Evolutionary conservation across 2,113 vertebrate species (phyloP).

Genomic region (Myrmecophaga tridactyla): DNA sequence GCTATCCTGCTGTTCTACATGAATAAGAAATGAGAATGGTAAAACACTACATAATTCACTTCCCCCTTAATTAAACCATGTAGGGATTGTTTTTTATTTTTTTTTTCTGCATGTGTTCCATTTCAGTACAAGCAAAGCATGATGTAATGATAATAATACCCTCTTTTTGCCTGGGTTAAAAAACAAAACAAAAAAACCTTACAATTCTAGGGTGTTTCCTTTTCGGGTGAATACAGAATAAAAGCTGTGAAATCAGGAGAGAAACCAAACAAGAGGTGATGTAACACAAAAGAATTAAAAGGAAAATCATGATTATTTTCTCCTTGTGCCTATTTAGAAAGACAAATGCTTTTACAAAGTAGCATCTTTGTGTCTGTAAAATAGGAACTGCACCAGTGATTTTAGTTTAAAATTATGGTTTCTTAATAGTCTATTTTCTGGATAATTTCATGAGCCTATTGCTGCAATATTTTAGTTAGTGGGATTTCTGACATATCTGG

Average conservation of each 20-base stretch:
- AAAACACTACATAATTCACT: constrained; percentile 79
- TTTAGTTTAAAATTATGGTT: constrained; percentile 26
- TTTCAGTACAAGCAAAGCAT: constrained; percentile 78
- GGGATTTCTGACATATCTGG: not conserved
- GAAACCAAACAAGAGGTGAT: constrained; percentile 52
- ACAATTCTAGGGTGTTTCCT: constrained; percentile 59
- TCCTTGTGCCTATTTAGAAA: constrained; percentile 17
- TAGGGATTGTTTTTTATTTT: constrained; percentile 74
- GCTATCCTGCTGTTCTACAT: constrained; percentile 87
- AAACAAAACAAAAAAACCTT: not conserved
- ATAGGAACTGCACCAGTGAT: not conserved
- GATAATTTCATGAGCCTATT: constrained; percentile 3
- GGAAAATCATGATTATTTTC: constrained; percentile 47
- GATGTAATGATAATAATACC: constrained; percentile 68
- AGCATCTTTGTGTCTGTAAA: constrained; percentile 32
- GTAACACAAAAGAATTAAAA: constrained; percentile 40
- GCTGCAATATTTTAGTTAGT: not conserved
- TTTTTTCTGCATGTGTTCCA: constrained; percentile 74
- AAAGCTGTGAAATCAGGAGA: constrained; percentile 55
- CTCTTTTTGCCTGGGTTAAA: constrained; percentile 21
- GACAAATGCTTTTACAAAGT: not conserved
- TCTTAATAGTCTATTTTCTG: constrained; percentile 41
- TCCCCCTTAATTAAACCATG: constrained; percentile 75
- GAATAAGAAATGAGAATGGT: constrained; percentile 89
- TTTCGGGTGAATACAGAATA: constrained; percentile 52